A percentile compares a stretch with the other conserved stretches of the same genome.
These are phyloP conservation scores for Mythimna ferrago DNA, from an alignment of 2,888 invertebrate genomes.

Conservation along the genomic window DNA sequence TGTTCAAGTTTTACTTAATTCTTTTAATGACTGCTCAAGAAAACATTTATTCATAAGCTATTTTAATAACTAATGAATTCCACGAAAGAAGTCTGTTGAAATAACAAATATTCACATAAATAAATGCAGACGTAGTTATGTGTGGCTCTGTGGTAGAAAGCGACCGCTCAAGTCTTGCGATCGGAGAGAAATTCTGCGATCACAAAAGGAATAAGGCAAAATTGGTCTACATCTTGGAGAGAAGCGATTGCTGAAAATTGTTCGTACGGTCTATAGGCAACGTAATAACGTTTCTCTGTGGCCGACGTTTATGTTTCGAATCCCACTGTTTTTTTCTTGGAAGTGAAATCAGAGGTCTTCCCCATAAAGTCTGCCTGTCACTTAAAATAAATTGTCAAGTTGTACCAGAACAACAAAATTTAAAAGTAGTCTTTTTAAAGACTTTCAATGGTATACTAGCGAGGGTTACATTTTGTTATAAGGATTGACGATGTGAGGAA, in stretches of 20 bases:
- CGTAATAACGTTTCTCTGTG: constrained; percentile 23
- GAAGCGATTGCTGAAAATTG: constrained; percentile 40
- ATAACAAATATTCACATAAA: constrained; percentile 47
- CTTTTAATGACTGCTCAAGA: background rate
- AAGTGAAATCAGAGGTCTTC: background rate
- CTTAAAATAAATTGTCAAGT: too few species aligned
- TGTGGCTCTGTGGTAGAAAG: constrained; percentile 55
- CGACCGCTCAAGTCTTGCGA: constrained; percentile 35
- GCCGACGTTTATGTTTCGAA: constrained; percentile 35
- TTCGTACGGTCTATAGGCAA: constrained; percentile 41
- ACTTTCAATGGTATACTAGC: too few species aligned
- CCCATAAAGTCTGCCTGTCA: too few species aligned
- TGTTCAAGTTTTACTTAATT: constrained; percentile 9
- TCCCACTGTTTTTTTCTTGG: constrained; percentile 6
- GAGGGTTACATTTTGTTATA: too few species aligned
- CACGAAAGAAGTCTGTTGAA: constrained; percentile 45
- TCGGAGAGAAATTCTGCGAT: constrained; percentile 61
- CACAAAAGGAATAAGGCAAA: constrained; percentile 56
- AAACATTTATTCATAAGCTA: constrained; percentile 9
- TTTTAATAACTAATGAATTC: constrained; percentile 51
- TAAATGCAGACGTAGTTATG: constrained; percentile 30
- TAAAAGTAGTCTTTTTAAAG: too few species aligned
- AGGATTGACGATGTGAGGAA: too few species aligned
- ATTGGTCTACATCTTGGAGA: constrained; percentile 52
- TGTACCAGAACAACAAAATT: too few species aligned